Percentiles rank a stretch among this genome's conserved stretches.
Conservation (phyloP, 2,888 invertebrate genomes). For the Hirtodrosophila cameraria region DNA sequence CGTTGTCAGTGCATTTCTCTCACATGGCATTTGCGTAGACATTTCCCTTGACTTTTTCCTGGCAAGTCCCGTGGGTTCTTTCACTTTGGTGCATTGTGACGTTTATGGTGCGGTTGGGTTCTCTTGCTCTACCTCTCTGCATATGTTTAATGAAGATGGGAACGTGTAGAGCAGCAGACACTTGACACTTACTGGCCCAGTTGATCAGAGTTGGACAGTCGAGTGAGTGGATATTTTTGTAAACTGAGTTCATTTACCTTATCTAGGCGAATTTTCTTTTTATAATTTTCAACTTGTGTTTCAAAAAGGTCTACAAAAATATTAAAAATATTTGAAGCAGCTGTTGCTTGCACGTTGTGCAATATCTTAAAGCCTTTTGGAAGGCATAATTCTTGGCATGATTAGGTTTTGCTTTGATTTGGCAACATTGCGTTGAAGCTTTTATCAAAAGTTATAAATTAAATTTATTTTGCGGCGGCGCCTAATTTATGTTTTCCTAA, state of each 20-base stretch:
- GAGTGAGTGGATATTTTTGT: not conserved
- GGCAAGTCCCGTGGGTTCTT: conserved; percentile 52
- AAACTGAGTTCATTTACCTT: not conserved
- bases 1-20: conserved; percentile 42
- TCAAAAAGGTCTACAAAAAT: conserved; percentile 9
- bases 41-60: conserved; percentile 22
- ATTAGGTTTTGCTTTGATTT: conserved; percentile 54
- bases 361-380: conserved; percentile 23
- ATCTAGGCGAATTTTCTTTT: conserved; percentile 1
- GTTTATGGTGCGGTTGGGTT: conserved; percentile 74
- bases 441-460: conserved; percentile 71
- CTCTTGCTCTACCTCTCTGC: too few species aligned
- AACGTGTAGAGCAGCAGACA: conserved; percentile 9
- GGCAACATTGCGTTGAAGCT: conserved; percentile 39
- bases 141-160: conserved; percentile 62
- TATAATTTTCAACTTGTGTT: conserved; percentile 11
- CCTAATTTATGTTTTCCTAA: conserved; percentile 75
- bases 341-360: conserved; percentile 37
- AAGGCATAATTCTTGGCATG: conserved; percentile 24
- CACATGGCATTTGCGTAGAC: conserved; percentile 57
- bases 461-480: conserved; percentile 61
- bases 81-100: conserved; percentile 46
- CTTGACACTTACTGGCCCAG: not conserved
- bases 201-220: not conserved
- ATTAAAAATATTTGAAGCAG: conserved; percentile 27